These are phyloP conservation scores for Parambassis ranga DNA, from an alignment of 2,797 vertebrate genomes.

Conservation along the genomic window DNA sequence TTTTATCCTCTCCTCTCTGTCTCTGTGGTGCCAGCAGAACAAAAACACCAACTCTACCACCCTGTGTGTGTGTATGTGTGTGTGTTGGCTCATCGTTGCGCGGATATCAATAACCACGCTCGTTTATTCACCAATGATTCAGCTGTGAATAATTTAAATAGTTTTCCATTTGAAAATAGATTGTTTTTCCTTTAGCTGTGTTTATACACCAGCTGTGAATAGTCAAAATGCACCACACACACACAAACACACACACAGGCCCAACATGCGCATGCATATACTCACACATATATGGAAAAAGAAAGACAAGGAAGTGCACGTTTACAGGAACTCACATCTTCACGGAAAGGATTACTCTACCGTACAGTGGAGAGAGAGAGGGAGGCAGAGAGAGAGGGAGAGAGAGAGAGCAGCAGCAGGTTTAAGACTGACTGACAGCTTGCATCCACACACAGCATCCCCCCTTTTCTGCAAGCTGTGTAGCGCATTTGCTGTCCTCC, in stretches of 20 bases:
- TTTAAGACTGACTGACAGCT: constrained; percentile 82
- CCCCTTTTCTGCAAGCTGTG: constrained; percentile 72
- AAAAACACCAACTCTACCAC: constrained; percentile 76
- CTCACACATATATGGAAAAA: constrained; percentile 7
- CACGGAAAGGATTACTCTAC: constrained; percentile 73
- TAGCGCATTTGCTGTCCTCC: constrained; percentile 66
- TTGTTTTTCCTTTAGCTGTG: constrained; percentile 69
- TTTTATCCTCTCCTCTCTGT: constrained; percentile 79
- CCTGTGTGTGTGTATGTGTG: constrained; percentile 40
- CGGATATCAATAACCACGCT: constrained; percentile 79
- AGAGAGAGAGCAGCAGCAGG: constrained; percentile 59
- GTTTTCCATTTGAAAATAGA: constrained; percentile 76
- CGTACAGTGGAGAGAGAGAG: constrained; percentile 52
- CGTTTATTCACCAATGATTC: constrained; percentile 80
- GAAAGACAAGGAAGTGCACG: constrained; percentile 31
- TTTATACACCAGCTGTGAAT: constrained; percentile 67
- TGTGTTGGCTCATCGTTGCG: constrained; percentile 57
- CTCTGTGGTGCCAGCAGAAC: constrained; percentile 76
- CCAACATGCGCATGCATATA: not conserved
- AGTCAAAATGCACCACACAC: constrained; percentile 42
- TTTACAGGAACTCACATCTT: constrained; percentile 72
- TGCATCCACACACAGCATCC: constrained; percentile 73
- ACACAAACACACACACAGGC: not conserved
- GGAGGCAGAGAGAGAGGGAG: constrained; percentile 22
- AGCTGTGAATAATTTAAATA: constrained; percentile 77